These are phyloP conservation scores for Mugil cephalus DNA, from an alignment of 2,113 vertebrate species.

Conservation along the genomic window DNA sequence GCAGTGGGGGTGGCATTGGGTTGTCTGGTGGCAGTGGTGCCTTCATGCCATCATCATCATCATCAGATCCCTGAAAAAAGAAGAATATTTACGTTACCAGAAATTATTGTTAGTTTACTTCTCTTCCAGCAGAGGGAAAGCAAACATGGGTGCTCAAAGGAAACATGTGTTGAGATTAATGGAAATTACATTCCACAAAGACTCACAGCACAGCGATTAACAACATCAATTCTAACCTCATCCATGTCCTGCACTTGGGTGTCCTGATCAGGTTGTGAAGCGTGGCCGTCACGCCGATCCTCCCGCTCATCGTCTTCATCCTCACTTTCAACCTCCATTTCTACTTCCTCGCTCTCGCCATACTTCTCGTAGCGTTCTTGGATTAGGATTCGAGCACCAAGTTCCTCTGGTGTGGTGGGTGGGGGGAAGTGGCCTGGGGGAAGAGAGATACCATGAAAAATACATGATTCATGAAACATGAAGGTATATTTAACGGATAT, in stretches of 20 bases:
- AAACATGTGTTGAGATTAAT: not conserved
- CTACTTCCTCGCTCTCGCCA: conserved; percentile 98
- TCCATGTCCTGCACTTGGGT: conserved; percentile 99
- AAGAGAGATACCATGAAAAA: not conserved
- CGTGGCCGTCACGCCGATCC: conserved; percentile 84
- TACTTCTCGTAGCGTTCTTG: conserved; percentile 99
- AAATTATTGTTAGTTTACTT: not conserved
- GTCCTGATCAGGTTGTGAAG: conserved; percentile 93
- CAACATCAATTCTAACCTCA: conserved; percentile 84
- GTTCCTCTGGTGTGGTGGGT: conserved; percentile 95
- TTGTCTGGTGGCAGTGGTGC: conserved; percentile 94
- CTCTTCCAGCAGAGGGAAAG: not conserved
- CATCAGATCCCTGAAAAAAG: conserved; percentile 92
- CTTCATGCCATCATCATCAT: conserved; percentile 94
- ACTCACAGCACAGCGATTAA: not conserved
- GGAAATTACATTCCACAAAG: not conserved
- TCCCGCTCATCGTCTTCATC: conserved; percentile 93
- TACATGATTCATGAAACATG: not conserved
- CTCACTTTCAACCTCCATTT: conserved; percentile 99
- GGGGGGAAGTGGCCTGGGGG: conserved; percentile 95
- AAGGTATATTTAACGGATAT: not conserved
- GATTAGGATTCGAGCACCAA: conserved; percentile 97
- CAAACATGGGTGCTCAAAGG: not conserved
- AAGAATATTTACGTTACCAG: not conserved
- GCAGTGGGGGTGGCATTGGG: conserved; percentile 96